phyloP scores from a whole-genome alignment of 2,113 vertebrate genomes.

The Nothocercus nigrocapillus region DNA sequence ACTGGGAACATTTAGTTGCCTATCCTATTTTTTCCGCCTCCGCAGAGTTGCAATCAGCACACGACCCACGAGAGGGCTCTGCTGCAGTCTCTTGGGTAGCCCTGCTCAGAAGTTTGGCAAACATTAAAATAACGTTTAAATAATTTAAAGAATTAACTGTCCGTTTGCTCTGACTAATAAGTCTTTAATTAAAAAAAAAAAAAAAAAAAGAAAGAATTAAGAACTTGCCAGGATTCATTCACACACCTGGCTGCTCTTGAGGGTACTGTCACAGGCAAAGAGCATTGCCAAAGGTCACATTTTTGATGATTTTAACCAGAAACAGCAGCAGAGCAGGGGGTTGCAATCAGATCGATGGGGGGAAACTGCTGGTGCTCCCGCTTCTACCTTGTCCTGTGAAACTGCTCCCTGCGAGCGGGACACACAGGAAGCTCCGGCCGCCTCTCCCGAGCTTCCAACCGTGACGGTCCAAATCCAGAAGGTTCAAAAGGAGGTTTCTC shows the following conservation, averaged over 20 bases:
- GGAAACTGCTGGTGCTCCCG: background rate
- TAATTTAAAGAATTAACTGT: constrained; percentile 8
- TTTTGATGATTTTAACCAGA: background rate
- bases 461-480: background rate
- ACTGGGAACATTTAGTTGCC: background rate
- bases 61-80: background rate
- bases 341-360: background rate
- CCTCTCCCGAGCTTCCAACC: background rate
- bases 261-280: background rate
- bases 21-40: background rate
- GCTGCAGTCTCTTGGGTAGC: background rate
- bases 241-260: background rate
- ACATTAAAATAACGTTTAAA: constrained; percentile 7
- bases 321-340: background rate
- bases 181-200: constrained; percentile 12
- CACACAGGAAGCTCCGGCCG: background rate
- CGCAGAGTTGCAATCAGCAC: background rate
- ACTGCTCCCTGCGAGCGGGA: background rate
- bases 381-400: background rate
- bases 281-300: background rate
- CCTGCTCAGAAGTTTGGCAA: constrained; percentile 9
- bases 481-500: background rate
- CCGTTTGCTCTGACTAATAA: background rate
- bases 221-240: background rate
- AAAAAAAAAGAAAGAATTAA: background rate